A percentile compares a stretch with the other conserved stretches of the same genome.
phyloP scores from a whole-genome alignment of 2,113 vertebrate species.

The Laticauda colubrina region DNA sequence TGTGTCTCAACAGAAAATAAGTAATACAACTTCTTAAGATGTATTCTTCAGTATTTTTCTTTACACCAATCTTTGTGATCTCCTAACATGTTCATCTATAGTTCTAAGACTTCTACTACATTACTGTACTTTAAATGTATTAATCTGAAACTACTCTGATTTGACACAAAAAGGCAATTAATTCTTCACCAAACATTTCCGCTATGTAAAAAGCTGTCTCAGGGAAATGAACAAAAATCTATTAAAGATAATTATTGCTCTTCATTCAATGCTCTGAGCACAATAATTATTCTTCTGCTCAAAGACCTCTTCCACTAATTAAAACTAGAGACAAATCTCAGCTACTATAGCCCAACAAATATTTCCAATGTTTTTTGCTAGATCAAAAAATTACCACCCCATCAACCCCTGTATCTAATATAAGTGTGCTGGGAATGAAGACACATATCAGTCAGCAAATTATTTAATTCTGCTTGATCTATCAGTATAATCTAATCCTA shows the following conservation, averaged over 20 bases:
- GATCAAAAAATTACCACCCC: background rate
- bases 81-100: background rate
- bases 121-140: background rate
- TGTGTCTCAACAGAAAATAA: background rate
- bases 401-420: conserved; percentile 24
- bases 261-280: background rate
- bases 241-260: background rate
- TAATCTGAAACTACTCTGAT: background rate
- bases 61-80: background rate
- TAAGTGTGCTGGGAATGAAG: background rate
- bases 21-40: background rate
- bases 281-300: background rate
- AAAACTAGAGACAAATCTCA: background rate
- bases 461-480: background rate
- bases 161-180: background rate
- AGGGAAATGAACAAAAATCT: background rate
- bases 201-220: background rate
- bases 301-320: background rate
- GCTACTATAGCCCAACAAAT: conserved; percentile 9
- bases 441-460: background rate
- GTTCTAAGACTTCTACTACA: background rate
- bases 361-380: background rate
- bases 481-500: conserved; percentile 19
- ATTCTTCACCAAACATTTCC: background rate
- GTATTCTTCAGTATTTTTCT: background rate